These are phyloP conservation scores for Ditylenchus dipsaci DNA, from an alignment of 1,140 invertebrate species.

Conservation along the genomic window DNA sequence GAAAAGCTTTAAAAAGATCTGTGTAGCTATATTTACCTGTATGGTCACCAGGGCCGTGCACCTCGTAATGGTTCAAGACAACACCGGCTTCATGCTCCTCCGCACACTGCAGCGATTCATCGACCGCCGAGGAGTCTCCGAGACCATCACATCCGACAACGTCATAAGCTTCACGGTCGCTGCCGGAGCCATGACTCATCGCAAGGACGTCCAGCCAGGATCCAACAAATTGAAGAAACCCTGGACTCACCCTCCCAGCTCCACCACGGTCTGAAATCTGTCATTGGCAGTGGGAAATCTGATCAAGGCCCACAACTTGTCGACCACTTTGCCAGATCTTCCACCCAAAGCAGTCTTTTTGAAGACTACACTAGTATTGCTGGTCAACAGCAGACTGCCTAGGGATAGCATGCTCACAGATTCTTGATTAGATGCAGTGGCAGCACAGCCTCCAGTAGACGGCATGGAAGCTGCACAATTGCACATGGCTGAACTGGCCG, in stretches of 20 bases:
- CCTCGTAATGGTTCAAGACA: too few species aligned
- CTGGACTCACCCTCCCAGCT: constrained; percentile 13
- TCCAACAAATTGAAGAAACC: background rate
- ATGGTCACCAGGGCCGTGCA: too few species aligned
- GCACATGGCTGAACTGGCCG: background rate
- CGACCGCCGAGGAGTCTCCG: too few species aligned
- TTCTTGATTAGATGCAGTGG: background rate
- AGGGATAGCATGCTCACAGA: background rate
- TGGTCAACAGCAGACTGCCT: background rate
- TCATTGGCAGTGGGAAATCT: constrained; percentile 12
- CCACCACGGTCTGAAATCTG: constrained; percentile 5
- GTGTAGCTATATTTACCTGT: too few species aligned
- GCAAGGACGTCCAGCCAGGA: too few species aligned
- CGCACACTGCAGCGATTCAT: too few species aligned
- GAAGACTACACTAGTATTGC: background rate
- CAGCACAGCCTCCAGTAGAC: background rate
- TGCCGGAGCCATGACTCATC: too few species aligned
- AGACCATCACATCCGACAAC: too few species aligned
- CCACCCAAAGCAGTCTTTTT: background rate
- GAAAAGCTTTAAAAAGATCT: too few species aligned
- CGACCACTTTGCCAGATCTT: background rate
- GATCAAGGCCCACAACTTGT: constrained; percentile 17
- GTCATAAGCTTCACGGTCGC: too few species aligned
- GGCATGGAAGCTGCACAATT: constrained; percentile 3
- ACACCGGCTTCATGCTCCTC: too few species aligned